phyloP scores from a whole-genome alignment of 2,888 invertebrate species.

The Oeneis ivallda region DNA sequence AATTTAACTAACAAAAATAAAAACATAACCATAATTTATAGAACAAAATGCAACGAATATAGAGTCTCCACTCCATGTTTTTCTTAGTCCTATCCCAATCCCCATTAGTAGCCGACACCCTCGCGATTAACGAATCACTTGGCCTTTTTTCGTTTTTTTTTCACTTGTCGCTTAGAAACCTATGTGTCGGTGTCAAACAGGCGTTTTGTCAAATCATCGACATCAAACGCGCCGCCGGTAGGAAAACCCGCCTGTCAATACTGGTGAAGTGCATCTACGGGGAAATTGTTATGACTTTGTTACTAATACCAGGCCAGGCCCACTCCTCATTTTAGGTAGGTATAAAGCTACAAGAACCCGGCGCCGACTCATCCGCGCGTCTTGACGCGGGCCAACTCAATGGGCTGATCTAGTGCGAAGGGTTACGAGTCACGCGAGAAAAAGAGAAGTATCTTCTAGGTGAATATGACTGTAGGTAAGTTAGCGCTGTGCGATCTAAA shows the following conservation, averaged over 20 bases:
- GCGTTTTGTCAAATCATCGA: constrained; percentile 72
- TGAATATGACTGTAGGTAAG: too few species aligned
- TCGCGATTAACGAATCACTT: constrained; percentile 74
- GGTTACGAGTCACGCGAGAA: too few species aligned
- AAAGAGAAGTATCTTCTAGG: too few species aligned
- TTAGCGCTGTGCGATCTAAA: too few species aligned
- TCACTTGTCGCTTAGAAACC: constrained; percentile 75
- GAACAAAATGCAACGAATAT: constrained; percentile 9
- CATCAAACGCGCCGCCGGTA: constrained; percentile 68
- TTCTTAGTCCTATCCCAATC: constrained; percentile 46
- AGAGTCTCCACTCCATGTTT: constrained; percentile 50
- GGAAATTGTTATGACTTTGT: constrained; percentile 6
- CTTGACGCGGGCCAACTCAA: too few species aligned
- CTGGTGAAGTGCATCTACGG: constrained; percentile 46
- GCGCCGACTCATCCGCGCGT: too few species aligned
- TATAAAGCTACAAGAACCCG: too few species aligned
- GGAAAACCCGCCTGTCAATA: constrained; percentile 66
- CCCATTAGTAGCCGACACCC: constrained; percentile 77
- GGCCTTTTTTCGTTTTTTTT: constrained; percentile 71
- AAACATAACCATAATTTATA: not conserved
- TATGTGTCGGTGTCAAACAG: constrained; percentile 70
- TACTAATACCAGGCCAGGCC: too few species aligned
- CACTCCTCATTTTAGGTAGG: too few species aligned
- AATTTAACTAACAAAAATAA: too few species aligned
- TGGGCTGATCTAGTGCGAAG: too few species aligned